These are phyloP conservation scores for Oreocharis arfaki DNA, from an alignment of 2,113 vertebrate species.

Conservation along the genomic window DNA sequence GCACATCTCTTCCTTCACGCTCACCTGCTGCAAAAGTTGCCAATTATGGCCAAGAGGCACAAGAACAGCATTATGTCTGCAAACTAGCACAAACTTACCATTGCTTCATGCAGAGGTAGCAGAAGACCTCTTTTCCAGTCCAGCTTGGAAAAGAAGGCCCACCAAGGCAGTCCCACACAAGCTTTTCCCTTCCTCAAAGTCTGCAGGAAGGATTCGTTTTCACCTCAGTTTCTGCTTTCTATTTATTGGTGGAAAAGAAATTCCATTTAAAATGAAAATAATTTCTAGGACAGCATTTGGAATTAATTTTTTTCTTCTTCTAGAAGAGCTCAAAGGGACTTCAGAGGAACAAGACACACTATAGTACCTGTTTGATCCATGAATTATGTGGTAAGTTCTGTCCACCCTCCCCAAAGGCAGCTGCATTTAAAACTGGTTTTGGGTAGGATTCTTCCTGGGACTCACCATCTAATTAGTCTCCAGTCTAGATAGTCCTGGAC, in stretches of 20 bases:
- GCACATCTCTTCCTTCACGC: accelerated
- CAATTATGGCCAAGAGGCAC: background rate
- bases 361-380: accelerated
- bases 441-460: background rate
- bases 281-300: background rate
- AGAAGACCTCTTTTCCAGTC: background rate
- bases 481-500: background rate
- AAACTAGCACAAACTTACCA: background rate
- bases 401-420: background rate
- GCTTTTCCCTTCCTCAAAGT: background rate
- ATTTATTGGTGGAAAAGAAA: background rate
- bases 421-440: background rate
- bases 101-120: background rate
- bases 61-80: background rate
- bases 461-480: too few species aligned
- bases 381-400: background rate
- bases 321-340: background rate
- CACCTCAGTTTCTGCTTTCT: background rate
- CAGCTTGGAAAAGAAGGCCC: background rate
- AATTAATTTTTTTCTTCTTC: background rate
- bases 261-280: background rate
- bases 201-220: background rate
- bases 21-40: background rate
- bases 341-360: background rate
- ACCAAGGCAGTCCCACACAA: background rate